phyloP scores from a whole-genome alignment of 1,140 invertebrate species.

The Euborellia annulipes region DNA sequence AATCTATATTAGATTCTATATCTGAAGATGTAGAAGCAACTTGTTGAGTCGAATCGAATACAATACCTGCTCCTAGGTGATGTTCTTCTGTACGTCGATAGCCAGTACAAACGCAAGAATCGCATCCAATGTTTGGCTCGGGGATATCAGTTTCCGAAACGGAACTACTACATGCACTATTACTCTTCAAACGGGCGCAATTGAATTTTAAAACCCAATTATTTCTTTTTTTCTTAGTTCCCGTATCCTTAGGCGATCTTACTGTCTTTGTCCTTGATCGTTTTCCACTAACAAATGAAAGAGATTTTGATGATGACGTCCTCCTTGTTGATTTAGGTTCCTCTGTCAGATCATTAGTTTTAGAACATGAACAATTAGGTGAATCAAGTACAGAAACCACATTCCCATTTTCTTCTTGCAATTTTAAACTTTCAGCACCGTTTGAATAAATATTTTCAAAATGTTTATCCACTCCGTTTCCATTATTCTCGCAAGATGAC shows the following conservation, averaged over 20 bases:
- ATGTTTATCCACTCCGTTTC: conserved; percentile 13
- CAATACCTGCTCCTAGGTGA: conserved; percentile 30
- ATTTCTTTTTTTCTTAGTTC: conserved; percentile 33
- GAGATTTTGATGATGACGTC: not conserved
- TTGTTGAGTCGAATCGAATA: conserved; percentile 31
- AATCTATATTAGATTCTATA: too few species aligned
- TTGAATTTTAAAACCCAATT: conserved; percentile 46
- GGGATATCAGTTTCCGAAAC: conserved; percentile 28
- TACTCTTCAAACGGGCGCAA: conserved; percentile 36
- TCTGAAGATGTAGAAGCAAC: conserved; percentile 3
- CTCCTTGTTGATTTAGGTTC: not conserved
- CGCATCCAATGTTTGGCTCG: conserved; percentile 25
- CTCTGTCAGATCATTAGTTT: not conserved
- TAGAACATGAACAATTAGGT: not conserved
- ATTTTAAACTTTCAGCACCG: conserved; percentile 8
- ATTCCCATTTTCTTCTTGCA: conserved; percentile 12
- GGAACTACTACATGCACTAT: conserved; percentile 27
- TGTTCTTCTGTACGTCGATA: conserved; percentile 40
- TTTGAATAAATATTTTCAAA: conserved; percentile 19
- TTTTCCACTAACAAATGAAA: conserved; percentile 6
- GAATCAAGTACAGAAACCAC: conserved; percentile 5
- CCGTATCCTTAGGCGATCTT: conserved; percentile 5
- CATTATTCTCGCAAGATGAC: conserved; percentile 7
- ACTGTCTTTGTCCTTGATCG: conserved; percentile 5
- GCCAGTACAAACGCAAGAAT: conserved; percentile 40